Conservation (phyloP, 2,888 invertebrate species). For the Apoda limacodes region DNA sequence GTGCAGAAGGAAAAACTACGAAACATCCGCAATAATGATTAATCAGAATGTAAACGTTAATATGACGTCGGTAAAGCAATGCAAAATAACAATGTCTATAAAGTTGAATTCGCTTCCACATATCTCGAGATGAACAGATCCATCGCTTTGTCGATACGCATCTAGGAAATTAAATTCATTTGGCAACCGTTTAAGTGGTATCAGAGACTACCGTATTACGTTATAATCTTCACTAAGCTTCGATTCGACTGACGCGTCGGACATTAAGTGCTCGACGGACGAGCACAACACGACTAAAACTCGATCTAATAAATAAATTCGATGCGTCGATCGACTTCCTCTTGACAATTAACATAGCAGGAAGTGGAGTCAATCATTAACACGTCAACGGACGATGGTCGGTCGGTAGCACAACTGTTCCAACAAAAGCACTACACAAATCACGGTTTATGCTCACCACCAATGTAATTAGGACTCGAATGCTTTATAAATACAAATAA, state of each 20-base stretch:
- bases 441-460: conserved; percentile 46
- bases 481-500: conserved; percentile 65
- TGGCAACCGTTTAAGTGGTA: conserved; percentile 46
- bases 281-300: no score
- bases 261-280: no score
- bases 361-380: conserved; percentile 63
- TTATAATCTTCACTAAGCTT: conserved; percentile 59
- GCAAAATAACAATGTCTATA: no score
- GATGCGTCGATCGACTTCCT: conserved; percentile 58
- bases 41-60: no score
- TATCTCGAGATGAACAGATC: no score
- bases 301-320: conserved; percentile 58
- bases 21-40: no score
- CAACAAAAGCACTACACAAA: conserved; percentile 47
- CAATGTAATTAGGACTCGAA: conserved; percentile 60
- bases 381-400: conserved; percentile 42
- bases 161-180: conserved; percentile 50
- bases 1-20: no score
- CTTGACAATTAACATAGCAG: conserved; percentile 61
- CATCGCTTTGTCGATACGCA: conserved; percentile 28
- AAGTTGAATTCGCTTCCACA: no score
- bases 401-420: conserved; percentile 48
- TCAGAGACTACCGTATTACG: conserved; percentile 66
- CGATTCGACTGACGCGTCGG: conserved; percentile 50
- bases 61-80: no score